Evolutionary conservation across 2,113 vertebrate genomes (phyloP).

Genomic region (Aspiorhynchus laticeps): DNA sequence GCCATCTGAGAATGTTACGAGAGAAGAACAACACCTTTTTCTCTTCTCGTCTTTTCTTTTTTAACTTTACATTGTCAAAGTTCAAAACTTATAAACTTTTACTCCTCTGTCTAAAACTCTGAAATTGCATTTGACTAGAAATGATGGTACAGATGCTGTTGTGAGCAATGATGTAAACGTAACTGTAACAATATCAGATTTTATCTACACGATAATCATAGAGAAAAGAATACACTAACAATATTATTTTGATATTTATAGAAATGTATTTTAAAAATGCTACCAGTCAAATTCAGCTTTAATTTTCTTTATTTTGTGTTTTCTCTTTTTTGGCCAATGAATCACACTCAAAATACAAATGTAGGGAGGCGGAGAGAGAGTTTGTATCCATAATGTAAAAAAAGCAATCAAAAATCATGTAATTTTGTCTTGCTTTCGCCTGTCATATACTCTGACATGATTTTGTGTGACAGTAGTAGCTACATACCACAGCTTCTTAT

Average conservation of each 20-base stretch:
- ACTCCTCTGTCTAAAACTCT: background rate
- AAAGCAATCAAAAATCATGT: no score
- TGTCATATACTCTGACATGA: background rate
- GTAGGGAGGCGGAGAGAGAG: no score
- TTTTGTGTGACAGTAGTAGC: background rate
- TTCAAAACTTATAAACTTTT: background rate
- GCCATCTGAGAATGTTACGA: background rate
- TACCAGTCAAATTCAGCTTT: no score
- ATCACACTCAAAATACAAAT: background rate
- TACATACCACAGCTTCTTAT: background rate
- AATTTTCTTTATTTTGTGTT: no score
- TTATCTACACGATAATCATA: background rate
- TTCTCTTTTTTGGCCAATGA: background rate
- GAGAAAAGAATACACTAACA: no score
- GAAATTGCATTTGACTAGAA: background rate
- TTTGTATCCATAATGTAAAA: no score
- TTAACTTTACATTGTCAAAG: background rate
- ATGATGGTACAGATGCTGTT: background rate
- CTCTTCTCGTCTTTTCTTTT: background rate
- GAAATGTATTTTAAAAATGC: no score
- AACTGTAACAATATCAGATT: background rate
- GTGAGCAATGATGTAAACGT: background rate
- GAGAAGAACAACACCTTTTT: background rate
- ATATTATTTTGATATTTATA: background rate
- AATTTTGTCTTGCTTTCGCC: no score